Base-by-base conservation (phyloP, 2,797 vertebrate genomes). In the Otolemur crassicaudatus region DNA sequence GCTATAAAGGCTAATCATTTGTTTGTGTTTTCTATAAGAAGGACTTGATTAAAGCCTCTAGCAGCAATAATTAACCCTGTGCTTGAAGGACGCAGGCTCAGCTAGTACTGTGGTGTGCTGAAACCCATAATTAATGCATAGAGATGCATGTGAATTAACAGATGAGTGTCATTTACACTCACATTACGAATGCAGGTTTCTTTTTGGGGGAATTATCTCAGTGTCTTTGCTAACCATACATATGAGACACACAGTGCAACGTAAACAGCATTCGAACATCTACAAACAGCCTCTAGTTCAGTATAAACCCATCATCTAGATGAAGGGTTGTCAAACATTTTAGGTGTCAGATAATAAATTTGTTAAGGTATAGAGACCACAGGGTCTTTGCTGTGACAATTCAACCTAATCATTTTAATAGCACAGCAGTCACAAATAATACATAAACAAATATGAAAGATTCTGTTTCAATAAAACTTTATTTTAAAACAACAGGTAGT, bases 1-100 rank as follows among this genome's bases (percentile, higher is more conserved):
- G 87, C 84, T 95, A 77, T 96, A 96, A 96, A 95, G 94, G 89
- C 95, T 98, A 98, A 98, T 97, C 96, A 95, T 97, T 97, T 97
- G 97, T 97, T 98, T 97, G 95, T 94, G 96, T 94, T 96, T 97
- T 96, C 91, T 87, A 85, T 90, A 97, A 95, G 96, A 95, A 96
- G 94, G 76, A 93, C 91, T 97, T 98, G 97, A 98, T 98, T 96
- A 97, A 97, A 93, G 95, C 80, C 89, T 97, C 94, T 82, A 90
- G 94, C 69, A 89, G 81, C 91, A 95, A 95, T 97, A 97, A 97
- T 96, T 96, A 96, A 95, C 94, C 70, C 93, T 88, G 49, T 93
- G 67, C 72, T 75, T 90, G 91, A 92, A 96, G 87, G 94, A 96
- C 9, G 29, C 61, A 77, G 79, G 76, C 87, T 96, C 73, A 89